Conservation (phyloP, 1,140 invertebrate genomes). For the Microplitis demolitor region DNA sequence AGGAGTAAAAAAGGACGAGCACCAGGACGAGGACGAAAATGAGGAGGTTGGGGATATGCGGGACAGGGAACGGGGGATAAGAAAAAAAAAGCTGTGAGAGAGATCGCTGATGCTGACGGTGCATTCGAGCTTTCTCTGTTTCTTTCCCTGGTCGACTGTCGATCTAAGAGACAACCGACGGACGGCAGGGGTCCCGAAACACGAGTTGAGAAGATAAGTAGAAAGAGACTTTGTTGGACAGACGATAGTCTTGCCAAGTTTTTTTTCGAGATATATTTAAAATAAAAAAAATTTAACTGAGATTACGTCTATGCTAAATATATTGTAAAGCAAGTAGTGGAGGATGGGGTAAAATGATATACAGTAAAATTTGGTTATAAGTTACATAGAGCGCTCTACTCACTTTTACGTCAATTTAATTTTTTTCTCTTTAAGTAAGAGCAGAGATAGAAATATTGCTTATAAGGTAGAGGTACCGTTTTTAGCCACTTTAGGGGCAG, state of each 20-base stretch:
- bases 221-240: constrained; percentile 8
- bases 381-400: too few species aligned
- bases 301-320: too few species aligned
- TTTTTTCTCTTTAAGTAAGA: too few species aligned
- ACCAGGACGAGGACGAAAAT: constrained; percentile 1
- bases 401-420: too few species aligned
- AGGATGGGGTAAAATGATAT: too few species aligned
- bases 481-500: too few species aligned
- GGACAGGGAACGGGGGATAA: neutral
- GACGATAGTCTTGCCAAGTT: constrained; percentile 8
- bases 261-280: too few species aligned
- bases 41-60: neutral
- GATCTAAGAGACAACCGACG: constrained; percentile 8
- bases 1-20: constrained; percentile 29
- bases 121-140: neutral
- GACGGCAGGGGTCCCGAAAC: constrained; percentile 6
- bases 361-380: too few species aligned
- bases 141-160: constrained; percentile 10
- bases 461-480: too few species aligned
- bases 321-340: too few species aligned
- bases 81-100: neutral
- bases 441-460: too few species aligned
- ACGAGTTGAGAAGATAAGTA: constrained; percentile 4
- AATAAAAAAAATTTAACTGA: too few species aligned
- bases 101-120: constrained; percentile 9